Conservation (phyloP, 1,140 invertebrate genomes). For the Drosophila leontia region DNA sequence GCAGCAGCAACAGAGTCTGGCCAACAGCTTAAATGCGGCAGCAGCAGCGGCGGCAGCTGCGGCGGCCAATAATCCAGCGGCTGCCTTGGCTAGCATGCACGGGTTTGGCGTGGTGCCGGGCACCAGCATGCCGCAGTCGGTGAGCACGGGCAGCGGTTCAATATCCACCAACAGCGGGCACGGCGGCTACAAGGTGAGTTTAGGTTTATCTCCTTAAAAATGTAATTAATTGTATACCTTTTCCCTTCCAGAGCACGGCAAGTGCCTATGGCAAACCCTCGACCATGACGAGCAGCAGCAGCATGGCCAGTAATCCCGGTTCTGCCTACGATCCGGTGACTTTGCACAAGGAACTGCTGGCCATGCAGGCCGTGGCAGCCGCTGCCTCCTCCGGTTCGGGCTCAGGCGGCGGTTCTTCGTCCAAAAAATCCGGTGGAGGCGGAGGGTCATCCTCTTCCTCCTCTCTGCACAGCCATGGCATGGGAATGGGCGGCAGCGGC, state of each 20-base stretch:
- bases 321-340: conserved; percentile 83
- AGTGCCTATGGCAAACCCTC: conserved; percentile 79
- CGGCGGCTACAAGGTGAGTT: conserved; percentile 75
- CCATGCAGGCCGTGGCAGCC: conserved; percentile 84
- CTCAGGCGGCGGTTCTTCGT: conserved; percentile 59
- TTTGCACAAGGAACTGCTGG: conserved; percentile 83
- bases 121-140: conserved; percentile 64
- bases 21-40: conserved; percentile 84
- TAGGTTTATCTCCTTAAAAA: neutral
- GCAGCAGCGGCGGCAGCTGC: conserved; percentile 82
- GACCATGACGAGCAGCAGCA: conserved; percentile 71
- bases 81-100: conserved; percentile 77
- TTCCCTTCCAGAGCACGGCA: conserved; percentile 62
- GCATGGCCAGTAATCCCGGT: conserved; percentile 66
- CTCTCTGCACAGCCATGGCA: conserved; percentile 59
- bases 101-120: conserved; percentile 70
- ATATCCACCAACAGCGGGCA: conserved; percentile 71
- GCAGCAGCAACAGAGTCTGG: conserved; percentile 74
- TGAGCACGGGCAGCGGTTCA: conserved; percentile 58
- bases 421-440: conserved; percentile 76
- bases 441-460: conserved; percentile 44
- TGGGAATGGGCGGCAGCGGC: conserved; percentile 48
- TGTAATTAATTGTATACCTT: neutral
- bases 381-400: conserved; percentile 66
- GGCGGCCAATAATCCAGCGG: conserved; percentile 77